These are phyloP conservation scores for Idaea dimidiata DNA, from an alignment of 2,888 invertebrate genomes.

Conservation along the genomic window DNA sequence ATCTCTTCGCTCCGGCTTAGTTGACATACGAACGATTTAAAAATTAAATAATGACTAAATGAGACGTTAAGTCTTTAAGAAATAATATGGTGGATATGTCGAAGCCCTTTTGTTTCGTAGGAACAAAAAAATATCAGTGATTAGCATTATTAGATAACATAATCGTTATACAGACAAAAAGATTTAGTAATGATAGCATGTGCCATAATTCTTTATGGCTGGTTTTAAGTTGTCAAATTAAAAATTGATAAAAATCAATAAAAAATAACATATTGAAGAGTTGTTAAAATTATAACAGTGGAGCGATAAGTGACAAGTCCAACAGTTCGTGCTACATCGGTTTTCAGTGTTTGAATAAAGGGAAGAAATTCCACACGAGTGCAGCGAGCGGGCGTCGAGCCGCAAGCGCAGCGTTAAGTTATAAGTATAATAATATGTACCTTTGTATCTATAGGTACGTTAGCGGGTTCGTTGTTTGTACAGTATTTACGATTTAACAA, in stretches of 20 bases:
- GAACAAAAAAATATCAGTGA: neutral
- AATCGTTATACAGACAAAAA: no score
- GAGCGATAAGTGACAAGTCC: conserved; percentile 2
- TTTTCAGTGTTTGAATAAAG: conserved; percentile 54
- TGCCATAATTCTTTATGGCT: no score
- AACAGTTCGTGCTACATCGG: conserved; percentile 19
- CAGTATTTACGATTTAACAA: conserved; percentile 81
- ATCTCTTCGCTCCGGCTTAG: conserved; percentile 68
- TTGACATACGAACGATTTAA: conserved; percentile 77
- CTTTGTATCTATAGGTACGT: conserved; percentile 17
- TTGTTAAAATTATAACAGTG: neutral
- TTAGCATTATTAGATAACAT: no score
- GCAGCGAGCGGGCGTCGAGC: conserved; percentile 49
- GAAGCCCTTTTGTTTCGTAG: neutral
- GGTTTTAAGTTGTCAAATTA: neutral
- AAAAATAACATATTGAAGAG: neutral
- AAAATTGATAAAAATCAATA: neutral
- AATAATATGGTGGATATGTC: conserved; percentile 47
- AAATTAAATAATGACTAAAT: conserved; percentile 75
- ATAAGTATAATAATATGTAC: neutral
- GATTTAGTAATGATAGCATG: neutral
- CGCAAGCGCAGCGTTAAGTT: conserved; percentile 19
- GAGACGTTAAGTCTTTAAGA: conserved; percentile 62
- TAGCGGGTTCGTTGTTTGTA: conserved; percentile 66
- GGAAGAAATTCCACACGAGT: conserved; percentile 62